A percentile compares a stretch with the other conserved stretches of the same genome.
Evolutionary conservation across 2,797 vertebrate species (phyloP).

Genomic region (Emydoidea blandingii): DNA sequence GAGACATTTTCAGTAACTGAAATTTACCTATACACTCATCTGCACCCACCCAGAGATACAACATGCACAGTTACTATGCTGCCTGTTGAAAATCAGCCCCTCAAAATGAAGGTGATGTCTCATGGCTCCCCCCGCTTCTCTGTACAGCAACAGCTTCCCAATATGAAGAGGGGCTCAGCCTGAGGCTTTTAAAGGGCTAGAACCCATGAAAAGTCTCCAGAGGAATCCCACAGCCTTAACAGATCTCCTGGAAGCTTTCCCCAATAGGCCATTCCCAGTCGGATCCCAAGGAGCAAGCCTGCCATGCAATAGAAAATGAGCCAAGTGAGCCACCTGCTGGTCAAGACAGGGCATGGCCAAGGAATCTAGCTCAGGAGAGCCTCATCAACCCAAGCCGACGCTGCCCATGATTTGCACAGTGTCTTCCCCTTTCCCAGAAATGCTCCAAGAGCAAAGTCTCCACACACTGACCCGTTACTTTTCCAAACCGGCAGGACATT

Average conservation of each 20-base stretch:
- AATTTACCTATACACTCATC: not conserved
- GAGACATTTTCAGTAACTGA: not conserved
- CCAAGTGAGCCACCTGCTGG: slow-evolving; percentile 66
- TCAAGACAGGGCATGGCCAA: not conserved
- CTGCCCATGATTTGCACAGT: not conserved
- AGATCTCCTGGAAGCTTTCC: not conserved
- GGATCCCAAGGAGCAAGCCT: not conserved
- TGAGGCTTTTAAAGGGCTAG: not conserved
- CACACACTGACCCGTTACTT: not conserved
- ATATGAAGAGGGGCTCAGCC: not conserved
- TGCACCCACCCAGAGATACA: not conserved
- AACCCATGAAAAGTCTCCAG: not conserved
- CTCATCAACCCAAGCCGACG: not conserved
- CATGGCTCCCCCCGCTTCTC: not conserved
- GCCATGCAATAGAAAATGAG: not conserved
- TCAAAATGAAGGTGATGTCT: rapidly evolving
- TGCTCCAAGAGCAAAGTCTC: not conserved
- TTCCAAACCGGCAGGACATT: rapidly evolving
- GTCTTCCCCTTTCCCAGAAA: not conserved
- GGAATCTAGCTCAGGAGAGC: not conserved
- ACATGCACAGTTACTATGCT: not conserved
- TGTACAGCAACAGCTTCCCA: not conserved
- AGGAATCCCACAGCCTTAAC: not conserved
- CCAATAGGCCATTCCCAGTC: rapidly evolving
- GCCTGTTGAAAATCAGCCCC: not conserved